Evolutionary conservation across 2,113 vertebrate species (phyloP).

Genomic region (Sprattus sprattus): DNA sequence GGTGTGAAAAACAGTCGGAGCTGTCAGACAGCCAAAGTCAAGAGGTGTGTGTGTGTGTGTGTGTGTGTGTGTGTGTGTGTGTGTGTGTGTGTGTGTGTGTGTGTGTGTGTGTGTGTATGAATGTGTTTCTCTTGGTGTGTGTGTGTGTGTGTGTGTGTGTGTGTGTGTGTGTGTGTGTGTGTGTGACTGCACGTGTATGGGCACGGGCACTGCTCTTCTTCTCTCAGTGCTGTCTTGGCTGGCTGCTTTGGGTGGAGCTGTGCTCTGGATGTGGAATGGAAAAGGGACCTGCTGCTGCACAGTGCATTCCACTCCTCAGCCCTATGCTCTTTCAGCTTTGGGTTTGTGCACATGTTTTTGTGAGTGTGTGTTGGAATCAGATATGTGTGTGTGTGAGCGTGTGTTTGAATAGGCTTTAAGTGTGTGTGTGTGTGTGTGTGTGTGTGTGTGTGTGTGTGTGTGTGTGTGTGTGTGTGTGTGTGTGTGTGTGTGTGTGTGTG

Average conservation of each 20-base stretch:
- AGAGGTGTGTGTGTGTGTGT: background rate
- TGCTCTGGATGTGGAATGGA: background rate
- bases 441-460: background rate
- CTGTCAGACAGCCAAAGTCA: background rate
- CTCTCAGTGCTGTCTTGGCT: background rate
- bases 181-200: constrained; percentile 2
- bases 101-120: constrained; percentile 17
- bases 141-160: background rate
- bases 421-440: background rate
- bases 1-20: background rate
- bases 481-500: constrained; percentile 10
- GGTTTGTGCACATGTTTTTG: background rate
- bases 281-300: background rate
- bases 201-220: background rate
- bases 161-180: constrained; percentile 4
- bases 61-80: background rate
- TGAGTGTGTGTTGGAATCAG: background rate
- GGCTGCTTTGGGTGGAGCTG: background rate
- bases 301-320: background rate
- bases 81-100: constrained; percentile 4
- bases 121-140: no score
- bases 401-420: background rate
- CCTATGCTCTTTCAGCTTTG: background rate
- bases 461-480: background rate
- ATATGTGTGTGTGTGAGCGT: background rate